phyloP scores from a whole-genome alignment of 2,797 vertebrate genomes.

The Bucorvus abyssinicus region DNA sequence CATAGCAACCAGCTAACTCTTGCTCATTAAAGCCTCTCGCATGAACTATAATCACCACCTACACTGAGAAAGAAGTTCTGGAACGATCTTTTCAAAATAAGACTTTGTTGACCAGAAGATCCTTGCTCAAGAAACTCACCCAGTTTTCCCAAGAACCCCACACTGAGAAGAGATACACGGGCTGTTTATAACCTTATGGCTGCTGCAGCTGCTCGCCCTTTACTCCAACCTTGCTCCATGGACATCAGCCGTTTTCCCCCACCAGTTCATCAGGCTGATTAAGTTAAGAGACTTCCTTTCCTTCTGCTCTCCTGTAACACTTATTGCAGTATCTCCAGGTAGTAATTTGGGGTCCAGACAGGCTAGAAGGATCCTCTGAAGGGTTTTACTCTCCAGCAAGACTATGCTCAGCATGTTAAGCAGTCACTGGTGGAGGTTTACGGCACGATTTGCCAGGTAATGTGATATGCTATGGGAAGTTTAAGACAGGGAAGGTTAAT shows the following conservation, averaged over 20 bases:
- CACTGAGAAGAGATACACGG: fast-evolving
- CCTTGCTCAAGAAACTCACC: not conserved
- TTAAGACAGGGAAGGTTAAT: not conserved
- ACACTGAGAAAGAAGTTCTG: not conserved
- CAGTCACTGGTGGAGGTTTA: not conserved
- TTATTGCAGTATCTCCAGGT: not conserved
- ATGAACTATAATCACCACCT: not conserved
- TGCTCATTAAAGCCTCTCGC: not conserved
- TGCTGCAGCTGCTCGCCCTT: not conserved
- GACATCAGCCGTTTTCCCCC: not conserved
- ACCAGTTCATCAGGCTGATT: not conserved
- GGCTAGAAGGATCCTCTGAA: not conserved
- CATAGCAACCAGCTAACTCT: not conserved
- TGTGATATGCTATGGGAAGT: not conserved
- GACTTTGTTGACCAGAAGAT: not conserved
- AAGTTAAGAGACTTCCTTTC: not conserved
- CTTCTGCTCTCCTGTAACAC: not conserved
- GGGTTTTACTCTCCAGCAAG: not conserved
- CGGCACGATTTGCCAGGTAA: conserved; percentile 6
- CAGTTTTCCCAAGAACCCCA: not conserved
- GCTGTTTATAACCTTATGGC: not conserved
- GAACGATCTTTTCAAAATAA: not conserved
- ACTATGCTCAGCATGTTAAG: not conserved
- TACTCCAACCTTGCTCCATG: not conserved
- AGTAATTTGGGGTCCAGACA: conserved; percentile 6